Base-by-base conservation (phyloP, 37 sponge, comb jelly and placozoan genomes). In the Cladorhizidae sp. region DNA sequence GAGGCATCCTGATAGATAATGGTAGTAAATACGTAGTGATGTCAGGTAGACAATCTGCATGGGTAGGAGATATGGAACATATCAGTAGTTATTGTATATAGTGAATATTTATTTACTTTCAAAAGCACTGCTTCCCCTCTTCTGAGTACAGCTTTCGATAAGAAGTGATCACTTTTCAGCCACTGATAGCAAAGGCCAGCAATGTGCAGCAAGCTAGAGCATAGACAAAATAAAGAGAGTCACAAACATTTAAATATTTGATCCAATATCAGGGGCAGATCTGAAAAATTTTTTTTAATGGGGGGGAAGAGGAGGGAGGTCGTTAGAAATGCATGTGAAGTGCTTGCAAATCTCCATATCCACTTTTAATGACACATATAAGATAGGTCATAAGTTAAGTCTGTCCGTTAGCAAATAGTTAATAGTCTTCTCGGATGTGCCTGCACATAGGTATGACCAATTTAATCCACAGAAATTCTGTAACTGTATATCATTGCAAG, bases 121-220 rank as follows among this genome's bases (percentile, higher is more conserved):
- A 92, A 62, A 9, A 87, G 73, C 14, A 87, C 45, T 31, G 87
- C 43, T 51, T 92, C 92, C 61, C 85, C 88, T 14, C 85, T 69
- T 40, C 79, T 75, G 17, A 84, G 72, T 51, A 79, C n/a, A 23
- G 63, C 23, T 0, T 42, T 36, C 1, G 75, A 65, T 3, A 67
- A 25, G 35, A 70, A 52, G 71, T n/a, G n/a, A n/a, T 84, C 88
- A 70, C 84, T 84, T 75, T 92, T 92, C 52, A 92, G 63, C 92
- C 92, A 92, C 45, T 83, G 80, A 54, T 77, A 87, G 40, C 88
- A 83, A 42, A 92, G 85, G 8, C 88, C 85, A 45, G 81, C 75
- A 29, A 92, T 80, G 74, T 92, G 87, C 58, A 92, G 35, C 64
- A 92, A 69, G 41, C 85, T 87, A 72, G 22, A 45, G 23, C 3